Evolutionary conservation across 2,888 invertebrate species (phyloP), one percentile per base, ranked within the genome.

Genomic region (Tenthredo amoena): DNA sequence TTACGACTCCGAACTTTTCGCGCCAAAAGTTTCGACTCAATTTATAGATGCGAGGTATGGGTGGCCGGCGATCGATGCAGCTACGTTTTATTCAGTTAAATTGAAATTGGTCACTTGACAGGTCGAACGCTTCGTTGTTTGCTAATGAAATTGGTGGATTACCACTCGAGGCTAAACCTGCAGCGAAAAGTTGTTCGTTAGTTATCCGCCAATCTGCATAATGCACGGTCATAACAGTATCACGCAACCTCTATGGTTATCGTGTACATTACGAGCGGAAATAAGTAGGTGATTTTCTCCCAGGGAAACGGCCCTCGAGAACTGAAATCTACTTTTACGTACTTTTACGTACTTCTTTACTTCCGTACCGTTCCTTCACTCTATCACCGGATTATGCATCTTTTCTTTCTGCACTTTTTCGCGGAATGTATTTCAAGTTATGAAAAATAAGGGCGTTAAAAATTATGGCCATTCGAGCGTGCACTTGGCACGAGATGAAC

Each of bases 131-230:
- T 74, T 74, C 50, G 55, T 58, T 79, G 79, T 79, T 79, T 79
- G 79, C 79, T 79, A 79, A 79, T 79, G 58, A 79, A 83, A 83
- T 83, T 83, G 31, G 43, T 31, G 31, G 68, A 83, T 68, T 68
- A 47, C 68, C 65, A 47, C 62, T 58, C 81, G 62, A 3, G 77
- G 31, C 55, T 40, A 55, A 77, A 77, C 50, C 72, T 74, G 6
- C 55, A n/a, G 77, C 18, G 12, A 83, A 68, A 83, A 83, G 65
- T 83, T 40, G 82, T 68, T 83, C 68, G 82, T 83, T 83, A 83
- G 82, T 83, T 68, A 68, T 83, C 47, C 82, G 31, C 68, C 82
- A 83, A 83, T 83, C 82, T 83, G 82, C 82, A 83, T 83, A 83
- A 83, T 83, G 65, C 68, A 68, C 68, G 82, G 47, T 83, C 43